A percentile compares a stretch with the other conserved stretches of the same genome.
These are phyloP conservation scores for Drosophila asahinai DNA, from an alignment of 1,140 invertebrate genomes.

Conservation along the genomic window DNA sequence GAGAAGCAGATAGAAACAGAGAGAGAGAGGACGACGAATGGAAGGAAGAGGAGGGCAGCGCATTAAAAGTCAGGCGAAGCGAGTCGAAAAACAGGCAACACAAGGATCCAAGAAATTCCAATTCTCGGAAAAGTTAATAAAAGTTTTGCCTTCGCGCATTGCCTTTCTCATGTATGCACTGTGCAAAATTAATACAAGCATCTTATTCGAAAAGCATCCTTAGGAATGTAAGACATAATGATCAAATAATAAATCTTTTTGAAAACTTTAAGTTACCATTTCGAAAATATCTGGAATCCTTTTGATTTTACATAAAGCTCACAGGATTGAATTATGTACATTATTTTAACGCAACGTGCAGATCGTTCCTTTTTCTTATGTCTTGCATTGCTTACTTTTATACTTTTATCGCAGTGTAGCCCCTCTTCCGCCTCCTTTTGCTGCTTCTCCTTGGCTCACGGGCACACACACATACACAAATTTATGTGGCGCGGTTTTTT, in stretches of 20 bases:
- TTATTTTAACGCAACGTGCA: not conserved
- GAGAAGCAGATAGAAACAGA: conserved; percentile 13
- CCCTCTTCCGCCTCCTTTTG: not conserved
- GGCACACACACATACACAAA: not conserved
- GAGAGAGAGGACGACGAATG: conserved; percentile 15
- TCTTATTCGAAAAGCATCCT: too few species aligned
- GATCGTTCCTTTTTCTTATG: too few species aligned
- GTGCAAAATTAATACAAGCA: not conserved
- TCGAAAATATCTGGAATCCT: not conserved
- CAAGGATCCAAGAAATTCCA: conserved; percentile 80
- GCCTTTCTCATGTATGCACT: conserved; percentile 65
- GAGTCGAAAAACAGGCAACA: conserved; percentile 76
- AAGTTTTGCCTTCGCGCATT: conserved; percentile 77
- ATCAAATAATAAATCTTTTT: too few species aligned
- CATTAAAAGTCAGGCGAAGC: conserved; percentile 80
- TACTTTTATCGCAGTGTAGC: conserved; percentile 4
- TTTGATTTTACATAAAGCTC: not conserved
- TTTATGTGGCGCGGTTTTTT: conserved; percentile 33
- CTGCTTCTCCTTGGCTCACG: conserved; percentile 7
- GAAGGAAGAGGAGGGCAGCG: conserved; percentile 21
- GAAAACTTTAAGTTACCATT: too few species aligned
- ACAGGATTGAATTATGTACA: too few species aligned
- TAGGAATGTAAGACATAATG: not conserved
- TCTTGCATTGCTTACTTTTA: too few species aligned
- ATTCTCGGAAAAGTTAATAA: conserved; percentile 82